Evolutionary conservation across 1,140 invertebrate species (phyloP).

Genomic region (Gonatopus flavifemur): DNA sequence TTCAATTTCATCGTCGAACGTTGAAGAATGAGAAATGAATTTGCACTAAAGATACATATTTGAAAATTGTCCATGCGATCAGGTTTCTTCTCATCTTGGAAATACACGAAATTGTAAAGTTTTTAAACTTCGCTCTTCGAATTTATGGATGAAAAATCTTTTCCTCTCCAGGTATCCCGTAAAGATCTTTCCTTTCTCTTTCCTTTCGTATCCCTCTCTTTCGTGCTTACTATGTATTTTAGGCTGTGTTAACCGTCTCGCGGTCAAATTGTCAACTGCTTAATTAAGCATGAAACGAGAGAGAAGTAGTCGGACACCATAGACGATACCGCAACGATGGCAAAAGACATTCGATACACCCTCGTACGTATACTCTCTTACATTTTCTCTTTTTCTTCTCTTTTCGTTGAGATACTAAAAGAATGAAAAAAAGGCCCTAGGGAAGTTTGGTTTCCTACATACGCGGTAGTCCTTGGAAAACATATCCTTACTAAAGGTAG

Average conservation of each 20-base stretch:
- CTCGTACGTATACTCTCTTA: slow-evolving; percentile 35
- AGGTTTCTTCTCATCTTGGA: too few species aligned
- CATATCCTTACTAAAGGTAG: too few species aligned
- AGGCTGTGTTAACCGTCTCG: slow-evolving; percentile 52
- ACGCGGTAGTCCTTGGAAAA: slow-evolving; percentile 48
- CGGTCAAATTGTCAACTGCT: slow-evolving; percentile 57
- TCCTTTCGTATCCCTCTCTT: background rate
- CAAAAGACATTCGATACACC: slow-evolving; percentile 59
- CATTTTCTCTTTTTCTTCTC: slow-evolving; percentile 17
- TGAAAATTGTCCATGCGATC: too few species aligned
- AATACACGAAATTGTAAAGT: too few species aligned
- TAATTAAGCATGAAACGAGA: slow-evolving; percentile 61
- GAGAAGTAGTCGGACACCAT: slow-evolving; percentile 52
- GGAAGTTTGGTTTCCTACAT: slow-evolving; percentile 12
- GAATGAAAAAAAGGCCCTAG: background rate
- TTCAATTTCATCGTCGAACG: background rate
- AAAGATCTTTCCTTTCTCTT: background rate
- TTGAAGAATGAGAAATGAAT: background rate
- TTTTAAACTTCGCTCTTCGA: background rate
- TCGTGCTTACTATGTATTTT: slow-evolving; percentile 6
- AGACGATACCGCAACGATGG: slow-evolving; percentile 48
- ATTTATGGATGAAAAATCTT: slow-evolving; percentile 3
- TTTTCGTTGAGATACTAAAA: slow-evolving; percentile 9
- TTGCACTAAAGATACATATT: background rate
- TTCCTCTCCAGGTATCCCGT: background rate